These are phyloP conservation scores for Loris lydekkerianus DNA, from an alignment of 2,797 vertebrate genomes.

Conservation along the genomic window DNA sequence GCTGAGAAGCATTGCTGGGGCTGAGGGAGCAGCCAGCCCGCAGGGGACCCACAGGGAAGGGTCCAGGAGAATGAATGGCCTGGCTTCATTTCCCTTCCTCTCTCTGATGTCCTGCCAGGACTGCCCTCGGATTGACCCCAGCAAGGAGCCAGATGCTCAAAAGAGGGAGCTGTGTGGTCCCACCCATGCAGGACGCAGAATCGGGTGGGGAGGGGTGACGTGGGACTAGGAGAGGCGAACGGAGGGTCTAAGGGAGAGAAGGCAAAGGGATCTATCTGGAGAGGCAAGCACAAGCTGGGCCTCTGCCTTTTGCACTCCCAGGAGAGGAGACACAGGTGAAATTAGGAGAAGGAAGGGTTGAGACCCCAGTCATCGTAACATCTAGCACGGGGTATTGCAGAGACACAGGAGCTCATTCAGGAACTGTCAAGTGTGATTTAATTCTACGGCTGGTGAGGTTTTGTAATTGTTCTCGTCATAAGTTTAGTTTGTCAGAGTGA, in stretches of 20 bases:
- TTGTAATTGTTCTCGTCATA: conserved; percentile 22
- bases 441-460: background rate
- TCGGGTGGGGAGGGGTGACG: background rate
- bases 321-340: background rate
- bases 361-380: background rate
- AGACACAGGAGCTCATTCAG: background rate
- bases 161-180: background rate
- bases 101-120: background rate
- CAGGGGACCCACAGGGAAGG: background rate
- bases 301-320: background rate
- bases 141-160: background rate
- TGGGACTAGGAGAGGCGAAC: background rate
- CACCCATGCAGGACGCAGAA: background rate
- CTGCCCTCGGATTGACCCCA: background rate
- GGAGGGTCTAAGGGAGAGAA: background rate
- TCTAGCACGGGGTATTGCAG: background rate
- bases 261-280: background rate
- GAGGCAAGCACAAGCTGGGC: background rate
- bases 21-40: background rate
- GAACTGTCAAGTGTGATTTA: background rate
- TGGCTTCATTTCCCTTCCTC: background rate
- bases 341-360: background rate
- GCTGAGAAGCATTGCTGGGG: background rate
- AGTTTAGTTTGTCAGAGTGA: background rate
- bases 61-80: background rate